Percentiles rank a stretch among this genome's conserved stretches.
These are phyloP conservation scores for Oreochromis tanganicae DNA, from an alignment of 2,113 vertebrate genomes.

Conservation along the genomic window DNA sequence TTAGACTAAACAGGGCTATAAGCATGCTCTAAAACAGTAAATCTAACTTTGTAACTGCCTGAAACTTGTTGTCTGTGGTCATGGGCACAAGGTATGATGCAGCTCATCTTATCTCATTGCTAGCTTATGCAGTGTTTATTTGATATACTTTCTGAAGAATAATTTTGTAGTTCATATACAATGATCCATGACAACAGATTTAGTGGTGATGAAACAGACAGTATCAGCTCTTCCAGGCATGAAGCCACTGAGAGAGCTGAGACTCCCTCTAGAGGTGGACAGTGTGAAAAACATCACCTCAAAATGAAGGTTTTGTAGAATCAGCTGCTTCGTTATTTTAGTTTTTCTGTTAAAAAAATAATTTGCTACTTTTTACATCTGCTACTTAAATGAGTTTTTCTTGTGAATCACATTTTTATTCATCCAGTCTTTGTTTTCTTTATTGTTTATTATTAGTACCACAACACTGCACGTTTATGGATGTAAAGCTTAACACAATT, in stretches of 20 bases:
- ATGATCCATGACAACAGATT: neutral
- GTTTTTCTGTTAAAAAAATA: neutral
- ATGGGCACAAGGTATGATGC: neutral
- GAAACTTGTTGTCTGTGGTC: neutral
- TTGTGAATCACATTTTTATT: neutral
- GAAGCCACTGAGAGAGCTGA: neutral
- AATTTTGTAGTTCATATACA: neutral
- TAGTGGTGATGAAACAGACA: neutral
- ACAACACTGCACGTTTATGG: neutral
- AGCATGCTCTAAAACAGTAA: neutral
- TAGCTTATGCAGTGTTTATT: neutral
- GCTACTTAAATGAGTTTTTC: neutral
- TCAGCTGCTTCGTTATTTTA: neutral
- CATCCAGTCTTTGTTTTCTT: neutral
- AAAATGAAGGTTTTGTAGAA: neutral
- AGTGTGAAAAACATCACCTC: neutral
- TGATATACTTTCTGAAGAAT: neutral
- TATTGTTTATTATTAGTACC: neutral
- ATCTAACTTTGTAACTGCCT: neutral
- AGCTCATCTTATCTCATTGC: neutral
- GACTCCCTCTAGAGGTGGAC: neutral
- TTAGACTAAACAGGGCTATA: neutral
- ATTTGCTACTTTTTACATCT: neutral
- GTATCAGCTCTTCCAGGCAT: neutral
- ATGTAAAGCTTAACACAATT: neutral